phyloP scores from a whole-genome alignment of 2,113 vertebrate species.

The Zosterops hypoxanthus region DNA sequence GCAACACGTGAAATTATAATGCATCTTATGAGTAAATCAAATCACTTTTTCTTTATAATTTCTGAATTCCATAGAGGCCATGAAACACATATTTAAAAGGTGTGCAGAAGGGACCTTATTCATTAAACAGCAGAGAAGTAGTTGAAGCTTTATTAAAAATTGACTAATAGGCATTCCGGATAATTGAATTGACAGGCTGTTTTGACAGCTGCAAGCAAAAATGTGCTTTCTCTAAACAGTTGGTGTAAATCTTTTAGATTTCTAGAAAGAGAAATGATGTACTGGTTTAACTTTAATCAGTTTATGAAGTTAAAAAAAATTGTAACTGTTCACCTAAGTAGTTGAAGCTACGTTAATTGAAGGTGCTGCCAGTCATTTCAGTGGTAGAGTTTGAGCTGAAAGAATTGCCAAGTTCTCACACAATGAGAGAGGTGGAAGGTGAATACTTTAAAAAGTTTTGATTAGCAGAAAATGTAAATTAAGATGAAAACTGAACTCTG shows the following conservation, averaged over 20 bases:
- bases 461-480: background rate
- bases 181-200: conserved; percentile 82
- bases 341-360: conserved; percentile 64
- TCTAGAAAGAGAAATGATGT: conserved; percentile 69
- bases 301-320: conserved; percentile 54
- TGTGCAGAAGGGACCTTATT: conserved; percentile 67
- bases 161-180: conserved; percentile 74
- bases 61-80: conserved; percentile 56
- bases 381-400: background rate
- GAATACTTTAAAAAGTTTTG: conserved; percentile 7
- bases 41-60: conserved; percentile 64
- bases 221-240: conserved; percentile 69
- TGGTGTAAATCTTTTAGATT: conserved; percentile 75
- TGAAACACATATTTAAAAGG: conserved; percentile 72
- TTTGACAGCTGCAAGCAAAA: conserved; percentile 79
- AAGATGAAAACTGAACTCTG: background rate
- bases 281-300: conserved; percentile 69
- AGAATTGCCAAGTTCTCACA: conserved; percentile 10
- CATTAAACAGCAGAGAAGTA: conserved; percentile 69
- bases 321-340: conserved; percentile 29
- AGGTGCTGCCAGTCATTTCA: conserved; percentile 52
- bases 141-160: conserved; percentile 79
- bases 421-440: conserved; percentile 15
- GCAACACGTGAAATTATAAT: conserved; percentile 44
- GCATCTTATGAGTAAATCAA: conserved; percentile 65